Evolutionary conservation across 2,888 invertebrate genomes (phyloP), one percentile per base, ranked within the genome.

Genomic region (Chydorus sphaericus): DNA sequence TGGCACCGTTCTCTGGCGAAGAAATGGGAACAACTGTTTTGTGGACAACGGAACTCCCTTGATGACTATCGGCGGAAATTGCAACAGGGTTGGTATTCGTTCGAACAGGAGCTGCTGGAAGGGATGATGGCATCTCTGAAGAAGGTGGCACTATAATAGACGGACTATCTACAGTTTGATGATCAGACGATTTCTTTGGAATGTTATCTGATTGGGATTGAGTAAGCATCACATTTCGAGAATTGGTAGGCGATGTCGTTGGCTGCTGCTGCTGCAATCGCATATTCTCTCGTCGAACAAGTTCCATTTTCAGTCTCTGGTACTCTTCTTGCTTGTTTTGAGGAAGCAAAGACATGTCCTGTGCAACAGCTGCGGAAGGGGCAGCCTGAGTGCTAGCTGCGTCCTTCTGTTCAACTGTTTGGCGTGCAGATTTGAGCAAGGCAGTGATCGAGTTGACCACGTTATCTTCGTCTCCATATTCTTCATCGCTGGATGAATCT

Each of bases 401-500:
- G 26, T 5, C 20, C 20, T 36, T 31, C 36, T 52, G 36, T 26
- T 44, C 44, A 2, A 36, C 31, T 10, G 23, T 36, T 10, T 52
- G 52, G 4, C 52, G n/a, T 1, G 52, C 52, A 7, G 31, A 20
- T 31, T 20, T 31, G 23, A 52, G 36, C 30, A 52, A 26, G 33
- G 31, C 33, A 31, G 31, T 14, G 16, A 52, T 36, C 26, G 52
- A 52, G 6, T 14, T 23, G 16, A 36, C 20, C 2, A 50, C 16
- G 16, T 16, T 5, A 26, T 33, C 31, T 7, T 10, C 8, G n/a
- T n/a, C n/a, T n/a, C n/a, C n/a, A 26, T 33, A 29, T 4, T 52
- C 52, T 36, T 52, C 52, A n/a, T 52, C 52, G n/a, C 52, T 52
- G 23, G 52, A 52, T 26, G 44, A 44, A 23, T 52, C 52, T 18